A percentile compares a stretch with the other conserved stretches of the same genome.
These are phyloP conservation scores for Lota lota DNA, from an alignment of 2,113 vertebrate genomes.

Conservation along the genomic window DNA sequence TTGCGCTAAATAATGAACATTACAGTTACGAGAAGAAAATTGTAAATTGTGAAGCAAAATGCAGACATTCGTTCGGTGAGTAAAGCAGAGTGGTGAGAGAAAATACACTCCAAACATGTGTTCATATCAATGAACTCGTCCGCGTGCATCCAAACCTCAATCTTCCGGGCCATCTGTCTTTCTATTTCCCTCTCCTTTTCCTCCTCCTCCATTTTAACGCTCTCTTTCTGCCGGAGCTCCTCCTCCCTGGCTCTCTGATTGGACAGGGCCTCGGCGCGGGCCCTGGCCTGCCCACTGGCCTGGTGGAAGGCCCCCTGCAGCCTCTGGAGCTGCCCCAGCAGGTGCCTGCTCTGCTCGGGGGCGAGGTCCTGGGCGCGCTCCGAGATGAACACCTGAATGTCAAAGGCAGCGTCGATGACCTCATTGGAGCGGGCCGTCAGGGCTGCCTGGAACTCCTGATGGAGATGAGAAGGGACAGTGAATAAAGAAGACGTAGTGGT, in stretches of 20 bases:
- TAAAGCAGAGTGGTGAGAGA: slow-evolving; percentile 8
- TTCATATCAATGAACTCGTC: slow-evolving; percentile 12
- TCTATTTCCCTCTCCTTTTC: slow-evolving; percentile 45
- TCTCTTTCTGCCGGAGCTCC: slow-evolving; percentile 47
- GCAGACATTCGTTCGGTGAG: slow-evolving; percentile 20
- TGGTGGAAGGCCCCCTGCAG: slow-evolving; percentile 83
- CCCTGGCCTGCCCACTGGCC: slow-evolving; percentile 66
- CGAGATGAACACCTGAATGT: slow-evolving; percentile 86
- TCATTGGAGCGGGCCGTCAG: slow-evolving; percentile 73
- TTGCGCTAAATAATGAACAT: slow-evolving; percentile 16
- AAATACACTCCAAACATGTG: background rate
- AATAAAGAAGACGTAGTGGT: no score
- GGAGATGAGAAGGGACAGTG: background rate
- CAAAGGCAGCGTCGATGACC: slow-evolving; percentile 75
- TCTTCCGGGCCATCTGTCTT: slow-evolving; percentile 58
- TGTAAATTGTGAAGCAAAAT: background rate
- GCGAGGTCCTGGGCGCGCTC: slow-evolving; percentile 84
- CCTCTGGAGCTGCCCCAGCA: slow-evolving; percentile 83
- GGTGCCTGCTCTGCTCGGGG: slow-evolving; percentile 82
- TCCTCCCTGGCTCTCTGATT: slow-evolving; percentile 64
- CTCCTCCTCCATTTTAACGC: slow-evolving; percentile 38
- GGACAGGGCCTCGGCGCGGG: slow-evolving; percentile 70
- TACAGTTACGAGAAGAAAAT: background rate
- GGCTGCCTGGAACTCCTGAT: slow-evolving; percentile 77
- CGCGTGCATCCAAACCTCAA: slow-evolving; percentile 73